Evolutionary conservation across 2,797 vertebrate genomes (phyloP).

Genomic region (Rousettus madagascariensis): DNA sequence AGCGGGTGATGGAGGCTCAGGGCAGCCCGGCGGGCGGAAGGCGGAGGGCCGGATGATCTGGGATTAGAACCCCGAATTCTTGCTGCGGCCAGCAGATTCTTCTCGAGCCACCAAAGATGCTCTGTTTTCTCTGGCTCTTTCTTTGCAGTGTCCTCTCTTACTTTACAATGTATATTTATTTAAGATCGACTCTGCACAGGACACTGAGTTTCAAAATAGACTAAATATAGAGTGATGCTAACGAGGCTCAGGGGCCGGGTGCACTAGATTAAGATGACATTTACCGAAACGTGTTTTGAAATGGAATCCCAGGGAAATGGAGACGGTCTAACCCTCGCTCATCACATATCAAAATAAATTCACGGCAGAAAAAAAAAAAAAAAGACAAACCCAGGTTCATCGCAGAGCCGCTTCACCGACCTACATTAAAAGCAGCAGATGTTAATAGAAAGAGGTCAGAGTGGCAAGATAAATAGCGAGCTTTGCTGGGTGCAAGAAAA

Average conservation of each 20-base stretch:
- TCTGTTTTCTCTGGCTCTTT: background rate
- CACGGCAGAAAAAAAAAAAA: background rate
- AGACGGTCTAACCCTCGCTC: background rate
- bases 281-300: background rate
- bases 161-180: background rate
- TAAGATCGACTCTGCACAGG: background rate
- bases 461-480: background rate
- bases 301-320: background rate
- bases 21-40: background rate
- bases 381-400: background rate
- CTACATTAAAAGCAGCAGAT: background rate
- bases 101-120: background rate
- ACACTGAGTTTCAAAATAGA: background rate
- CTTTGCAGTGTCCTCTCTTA: rapidly evolving
- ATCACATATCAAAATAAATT: background rate
- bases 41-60: background rate
- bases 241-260: rapidly evolving
- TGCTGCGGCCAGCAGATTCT: background rate
- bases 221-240: background rate
- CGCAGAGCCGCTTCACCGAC: background rate
- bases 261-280: background rate
- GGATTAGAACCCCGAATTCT: rapidly evolving
- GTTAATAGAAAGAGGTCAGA: background rate
- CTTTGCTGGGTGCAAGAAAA: background rate
- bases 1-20: too few relatives aligned